Conservation (phyloP, 2,888 invertebrate genomes). For the Sminthurides aquaticus region DNA sequence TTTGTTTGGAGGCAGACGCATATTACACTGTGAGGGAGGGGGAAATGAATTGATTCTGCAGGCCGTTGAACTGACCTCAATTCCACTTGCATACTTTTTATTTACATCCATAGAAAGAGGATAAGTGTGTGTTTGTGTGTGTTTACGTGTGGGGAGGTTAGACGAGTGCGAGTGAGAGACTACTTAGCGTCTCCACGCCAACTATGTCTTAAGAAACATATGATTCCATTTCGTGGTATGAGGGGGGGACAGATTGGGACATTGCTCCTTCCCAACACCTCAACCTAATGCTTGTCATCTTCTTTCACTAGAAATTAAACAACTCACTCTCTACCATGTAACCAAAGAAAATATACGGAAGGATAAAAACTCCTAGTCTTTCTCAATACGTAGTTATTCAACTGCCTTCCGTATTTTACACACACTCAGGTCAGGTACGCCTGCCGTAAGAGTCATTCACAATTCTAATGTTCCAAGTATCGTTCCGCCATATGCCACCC, state of each 20-base stretch:
- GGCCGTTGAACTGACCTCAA: conserved; percentile 25
- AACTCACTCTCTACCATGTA: too few species aligned
- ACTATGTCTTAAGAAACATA: too few species aligned
- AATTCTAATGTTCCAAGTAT: too few species aligned
- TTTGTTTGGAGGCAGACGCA: not conserved
- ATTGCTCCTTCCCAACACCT: too few species aligned
- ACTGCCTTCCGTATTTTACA: not conserved
- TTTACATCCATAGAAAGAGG: not conserved
- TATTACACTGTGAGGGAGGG: not conserved
- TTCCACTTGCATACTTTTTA: conserved; percentile 18
- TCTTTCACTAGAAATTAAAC: too few species aligned
- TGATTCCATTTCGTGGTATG: too few species aligned
- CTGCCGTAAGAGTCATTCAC: not conserved
- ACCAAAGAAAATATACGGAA: too few species aligned
- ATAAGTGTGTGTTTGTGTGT: not conserved
- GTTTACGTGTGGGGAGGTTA: not conserved
- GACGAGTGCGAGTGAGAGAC: too few species aligned
- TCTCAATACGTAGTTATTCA: not conserved
- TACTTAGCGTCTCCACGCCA: too few species aligned
- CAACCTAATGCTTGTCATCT: too few species aligned
- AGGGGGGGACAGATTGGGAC: too few species aligned
- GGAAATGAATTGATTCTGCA: not conserved
- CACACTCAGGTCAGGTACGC: not conserved
- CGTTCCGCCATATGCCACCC: too few species aligned
- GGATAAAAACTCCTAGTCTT: not conserved